Conservation (phyloP, 2,113 vertebrate genomes). For the Microcebus ravelobensis region DNA sequence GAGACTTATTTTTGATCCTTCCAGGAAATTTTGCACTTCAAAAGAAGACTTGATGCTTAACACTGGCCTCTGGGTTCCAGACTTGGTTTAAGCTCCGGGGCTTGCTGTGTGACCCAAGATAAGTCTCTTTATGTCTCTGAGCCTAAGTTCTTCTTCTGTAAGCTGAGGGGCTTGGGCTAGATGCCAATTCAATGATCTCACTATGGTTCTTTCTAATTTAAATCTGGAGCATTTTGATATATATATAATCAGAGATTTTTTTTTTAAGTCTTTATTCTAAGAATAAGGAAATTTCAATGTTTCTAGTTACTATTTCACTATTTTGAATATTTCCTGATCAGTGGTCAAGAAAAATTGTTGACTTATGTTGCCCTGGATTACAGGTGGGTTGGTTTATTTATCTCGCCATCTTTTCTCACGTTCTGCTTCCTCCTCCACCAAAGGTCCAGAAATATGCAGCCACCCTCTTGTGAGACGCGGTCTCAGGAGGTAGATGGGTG, state of each 20-base stretch:
- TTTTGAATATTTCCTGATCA: not conserved
- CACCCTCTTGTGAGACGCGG: not conserved
- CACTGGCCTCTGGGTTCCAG: not conserved
- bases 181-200: conserved; percentile 19
- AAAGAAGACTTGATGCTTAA: not conserved
- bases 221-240: not conserved
- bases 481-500: not conserved
- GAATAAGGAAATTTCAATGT: not conserved
- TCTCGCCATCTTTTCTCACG: not conserved
- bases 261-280: not conserved
- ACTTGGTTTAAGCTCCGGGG: not conserved
- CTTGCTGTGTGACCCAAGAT: not conserved
- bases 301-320: not conserved
- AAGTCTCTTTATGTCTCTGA: not conserved
- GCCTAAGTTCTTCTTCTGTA: not conserved
- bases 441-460: not conserved
- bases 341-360: not conserved
- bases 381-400: not conserved
- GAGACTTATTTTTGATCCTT: not conserved
- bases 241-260: not conserved
- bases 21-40: conserved; percentile 15
- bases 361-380: not conserved
- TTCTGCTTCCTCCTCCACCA: not conserved
- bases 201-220: conserved; percentile 42
- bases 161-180: not conserved